These are phyloP conservation scores for Notiomystis cincta DNA, from an alignment of 2,113 vertebrate species.

Conservation along the genomic window DNA sequence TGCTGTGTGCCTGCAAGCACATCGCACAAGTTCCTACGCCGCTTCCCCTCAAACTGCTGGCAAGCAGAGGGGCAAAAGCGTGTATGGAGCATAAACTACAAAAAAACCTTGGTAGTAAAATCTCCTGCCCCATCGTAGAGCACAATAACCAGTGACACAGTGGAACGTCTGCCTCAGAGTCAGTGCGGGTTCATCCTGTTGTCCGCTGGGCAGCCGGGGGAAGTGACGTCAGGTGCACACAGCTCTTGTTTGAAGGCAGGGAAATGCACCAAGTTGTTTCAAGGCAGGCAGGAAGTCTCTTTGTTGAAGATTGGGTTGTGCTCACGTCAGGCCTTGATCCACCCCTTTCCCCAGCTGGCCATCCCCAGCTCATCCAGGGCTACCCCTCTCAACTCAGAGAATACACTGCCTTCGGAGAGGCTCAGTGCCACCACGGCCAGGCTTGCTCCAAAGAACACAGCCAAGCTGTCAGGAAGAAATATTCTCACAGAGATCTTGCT, in stretches of 20 bases:
- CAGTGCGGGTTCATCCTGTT: slow-evolving; percentile 63
- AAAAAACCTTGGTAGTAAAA: background rate
- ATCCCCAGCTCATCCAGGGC: background rate
- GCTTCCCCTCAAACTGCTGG: background rate
- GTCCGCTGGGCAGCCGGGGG: background rate
- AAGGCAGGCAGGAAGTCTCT: slow-evolving; percentile 50
- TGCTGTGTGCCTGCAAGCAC: slow-evolving; percentile 50
- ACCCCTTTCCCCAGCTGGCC: background rate
- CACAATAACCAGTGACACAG: background rate
- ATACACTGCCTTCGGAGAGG: rapidly evolving
- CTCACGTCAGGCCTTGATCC: background rate
- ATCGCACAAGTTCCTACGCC: background rate
- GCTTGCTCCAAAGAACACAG: background rate
- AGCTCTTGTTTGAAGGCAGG: slow-evolving; percentile 29
- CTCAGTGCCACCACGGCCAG: rapidly evolving
- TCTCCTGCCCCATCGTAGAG: background rate
- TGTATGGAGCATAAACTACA: background rate
- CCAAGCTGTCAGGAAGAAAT: background rate
- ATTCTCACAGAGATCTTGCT: background rate
- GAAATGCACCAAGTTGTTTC: background rate
- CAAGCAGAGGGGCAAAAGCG: background rate
- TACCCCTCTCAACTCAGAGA: background rate
- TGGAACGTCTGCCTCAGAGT: slow-evolving; percentile 49
- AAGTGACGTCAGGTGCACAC: slow-evolving; percentile 36
- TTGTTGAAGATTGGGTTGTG: background rate